Evolutionary conservation across 2,888 invertebrate species (phyloP), one percentile per base, ranked within the genome.

Genomic region (Lasius fuliginosus): DNA sequence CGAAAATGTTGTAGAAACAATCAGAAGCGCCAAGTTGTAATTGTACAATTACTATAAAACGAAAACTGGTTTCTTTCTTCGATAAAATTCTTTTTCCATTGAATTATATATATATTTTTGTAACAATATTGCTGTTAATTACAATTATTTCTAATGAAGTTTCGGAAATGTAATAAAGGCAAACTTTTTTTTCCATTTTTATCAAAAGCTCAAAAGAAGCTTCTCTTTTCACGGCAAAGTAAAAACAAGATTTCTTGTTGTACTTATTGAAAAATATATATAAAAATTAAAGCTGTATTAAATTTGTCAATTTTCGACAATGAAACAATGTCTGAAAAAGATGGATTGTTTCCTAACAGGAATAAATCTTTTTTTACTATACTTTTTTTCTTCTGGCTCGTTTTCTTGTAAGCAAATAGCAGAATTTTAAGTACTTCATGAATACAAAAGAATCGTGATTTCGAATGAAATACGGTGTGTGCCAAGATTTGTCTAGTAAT

Each of bases 1-100:
- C 27, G 56, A 76, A 40, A 76, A 30, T 33, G 40, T 3, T 15
- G 23, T 27, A 36, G 36, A 56, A 68, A 49, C 67, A 53, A 53
- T 11, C 12, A 18, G 8, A 53, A 53, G 67, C 18, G 27, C 12
- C 53, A 46, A 42, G 60, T n/a, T 74, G n/a, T 62, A 46, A 64
- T 65, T 30, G 23, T 58, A 27, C 27, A 27, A 40, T 73, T 27
- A 56, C 36, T 73, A 23, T 23, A 18, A 30, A 49, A 33, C 18
- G 33, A 36, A 53, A 36, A 4, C 5, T 67, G 15, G n/a, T 65
- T 53, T 40, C 36, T 36, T 27, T n/a, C 18, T 23, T 11, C 18
- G 23, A 46, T 23, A 23, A 49, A 15, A 42, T 33, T 64, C 18
- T 49, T 1, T 76, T 15, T 65, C 6, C 1, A 23, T 64, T 3